Evolutionary conservation across 2,888 invertebrate genomes (phyloP).

Genomic region (Drosophila trichaetosa): DNA sequence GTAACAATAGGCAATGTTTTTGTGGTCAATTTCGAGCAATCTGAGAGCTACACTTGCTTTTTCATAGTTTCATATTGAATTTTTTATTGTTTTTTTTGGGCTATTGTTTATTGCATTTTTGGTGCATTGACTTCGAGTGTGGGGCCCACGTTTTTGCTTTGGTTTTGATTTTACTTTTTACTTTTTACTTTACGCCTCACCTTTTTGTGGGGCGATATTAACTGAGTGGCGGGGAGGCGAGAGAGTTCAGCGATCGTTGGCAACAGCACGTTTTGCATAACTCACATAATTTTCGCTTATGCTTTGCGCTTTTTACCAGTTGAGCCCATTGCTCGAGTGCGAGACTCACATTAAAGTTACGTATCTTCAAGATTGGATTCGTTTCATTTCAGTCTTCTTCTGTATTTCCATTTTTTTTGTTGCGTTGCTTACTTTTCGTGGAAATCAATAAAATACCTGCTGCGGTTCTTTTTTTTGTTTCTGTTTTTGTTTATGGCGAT

Average conservation of each 20-base stretch:
- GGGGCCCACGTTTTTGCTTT: constrained; percentile 16
- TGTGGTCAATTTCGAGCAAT: constrained; percentile 27
- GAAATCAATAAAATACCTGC: constrained; percentile 75
- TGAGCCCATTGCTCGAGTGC: constrained; percentile 24
- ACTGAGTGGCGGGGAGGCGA: neutral
- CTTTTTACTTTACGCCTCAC: constrained; percentile 3
- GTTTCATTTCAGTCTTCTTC: constrained; percentile 13
- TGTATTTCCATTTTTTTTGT: constrained; percentile 16
- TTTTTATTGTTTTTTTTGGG: neutral
- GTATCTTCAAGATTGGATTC: constrained; percentile 58
- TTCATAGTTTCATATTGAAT: neutral
- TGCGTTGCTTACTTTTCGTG: constrained; percentile 54
- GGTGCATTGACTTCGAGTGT: constrained; percentile 54
- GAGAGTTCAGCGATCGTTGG: neutral
- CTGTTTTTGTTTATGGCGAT: neutral
- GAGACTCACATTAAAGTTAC: constrained; percentile 61
- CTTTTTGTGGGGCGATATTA: constrained; percentile 18
- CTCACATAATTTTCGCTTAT: constrained; percentile 74
- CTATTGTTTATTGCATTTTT: constrained; percentile 42
- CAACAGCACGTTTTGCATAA: constrained; percentile 73
- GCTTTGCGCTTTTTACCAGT: constrained; percentile 57
- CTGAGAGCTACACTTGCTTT: constrained; percentile 31
- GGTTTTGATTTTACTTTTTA: constrained; percentile 3
- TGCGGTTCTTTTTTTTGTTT: neutral
- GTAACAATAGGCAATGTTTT: constrained; percentile 24